Conservation (phyloP, 1,140 invertebrate genomes). For the Glomeris maerens region DNA sequence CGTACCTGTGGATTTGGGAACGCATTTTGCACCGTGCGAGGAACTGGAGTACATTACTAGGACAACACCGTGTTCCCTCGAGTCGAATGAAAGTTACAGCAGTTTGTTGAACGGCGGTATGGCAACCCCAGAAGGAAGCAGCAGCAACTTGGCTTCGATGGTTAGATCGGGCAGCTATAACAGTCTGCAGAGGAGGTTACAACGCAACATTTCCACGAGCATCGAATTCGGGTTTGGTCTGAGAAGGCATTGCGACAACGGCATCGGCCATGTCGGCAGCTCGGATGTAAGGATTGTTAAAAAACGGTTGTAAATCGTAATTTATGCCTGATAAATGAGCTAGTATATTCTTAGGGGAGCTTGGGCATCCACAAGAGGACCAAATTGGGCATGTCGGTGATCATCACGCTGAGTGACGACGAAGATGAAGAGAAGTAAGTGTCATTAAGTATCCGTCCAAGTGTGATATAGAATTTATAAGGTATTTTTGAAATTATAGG, state of each 20-base stretch:
- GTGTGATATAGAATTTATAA: neutral
- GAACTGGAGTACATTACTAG: too few species aligned
- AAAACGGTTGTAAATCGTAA: too few species aligned
- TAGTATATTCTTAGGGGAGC: neutral
- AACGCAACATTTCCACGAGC: constrained; percentile 39
- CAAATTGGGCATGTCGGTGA: constrained; percentile 39
- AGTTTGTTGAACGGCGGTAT: constrained; percentile 10
- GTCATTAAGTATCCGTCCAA: neutral
- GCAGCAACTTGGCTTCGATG: constrained; percentile 7
- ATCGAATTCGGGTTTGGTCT: constrained; percentile 26
- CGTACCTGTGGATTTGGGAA: too few species aligned
- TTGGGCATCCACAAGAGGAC: constrained; percentile 28
- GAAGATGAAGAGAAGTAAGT: constrained; percentile 17
- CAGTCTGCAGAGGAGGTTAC: constrained; percentile 41
- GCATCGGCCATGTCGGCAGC: too few species aligned
- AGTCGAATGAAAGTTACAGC: constrained; percentile 13
- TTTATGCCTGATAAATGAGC: too few species aligned
- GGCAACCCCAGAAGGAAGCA: constrained; percentile 10
- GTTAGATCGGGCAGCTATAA: constrained; percentile 26
- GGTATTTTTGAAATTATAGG: constrained; percentile 10
- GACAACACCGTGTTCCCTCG: constrained; percentile 10
- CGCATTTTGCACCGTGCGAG: too few species aligned
- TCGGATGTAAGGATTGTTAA: too few species aligned
- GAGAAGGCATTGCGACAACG: too few species aligned
- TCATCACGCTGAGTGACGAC: constrained; percentile 28